phyloP scores from a whole-genome alignment of 2,797 vertebrate species.

The Clarias pachynema region DNA sequence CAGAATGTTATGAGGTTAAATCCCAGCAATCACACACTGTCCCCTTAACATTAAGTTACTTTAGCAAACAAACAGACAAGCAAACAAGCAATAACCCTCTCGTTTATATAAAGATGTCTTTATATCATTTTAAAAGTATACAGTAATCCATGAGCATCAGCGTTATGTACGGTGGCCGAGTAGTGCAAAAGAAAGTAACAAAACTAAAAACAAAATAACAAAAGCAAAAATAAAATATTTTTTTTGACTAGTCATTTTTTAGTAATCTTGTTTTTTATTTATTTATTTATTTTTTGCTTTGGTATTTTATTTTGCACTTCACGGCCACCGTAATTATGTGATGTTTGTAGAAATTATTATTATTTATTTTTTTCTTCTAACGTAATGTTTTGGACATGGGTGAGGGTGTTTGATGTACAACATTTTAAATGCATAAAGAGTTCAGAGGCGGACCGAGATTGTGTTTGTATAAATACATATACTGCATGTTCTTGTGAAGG shows the following conservation, averaged over 20 bases:
- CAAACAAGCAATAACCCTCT: too few species aligned
- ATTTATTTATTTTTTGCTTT: too few species aligned
- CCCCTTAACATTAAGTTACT: background rate
- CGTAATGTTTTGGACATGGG: background rate
- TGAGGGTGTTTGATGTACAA: background rate
- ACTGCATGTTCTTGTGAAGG: background rate
- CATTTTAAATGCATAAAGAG: background rate
- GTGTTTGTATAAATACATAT: background rate
- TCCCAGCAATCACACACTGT: background rate
- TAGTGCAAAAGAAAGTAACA: too few species aligned
- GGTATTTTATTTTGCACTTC: too few species aligned
- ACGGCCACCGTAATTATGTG: too few species aligned
- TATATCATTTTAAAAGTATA: background rate
- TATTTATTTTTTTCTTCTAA: background rate
- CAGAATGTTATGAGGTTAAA: background rate
- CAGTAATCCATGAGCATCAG: too few species aligned
- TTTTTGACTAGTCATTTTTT: too few species aligned
- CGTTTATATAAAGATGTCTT: background rate
- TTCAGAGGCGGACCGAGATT: background rate
- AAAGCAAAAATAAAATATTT: too few species aligned
- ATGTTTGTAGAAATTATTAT: too few species aligned
- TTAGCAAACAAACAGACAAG: background rate
- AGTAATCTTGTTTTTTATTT: too few species aligned
- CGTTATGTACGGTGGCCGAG: too few species aligned
- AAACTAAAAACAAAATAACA: too few species aligned